phyloP scores from a whole-genome alignment of 2,113 vertebrate genomes.

The human (Homo sapiens) region DNA sequence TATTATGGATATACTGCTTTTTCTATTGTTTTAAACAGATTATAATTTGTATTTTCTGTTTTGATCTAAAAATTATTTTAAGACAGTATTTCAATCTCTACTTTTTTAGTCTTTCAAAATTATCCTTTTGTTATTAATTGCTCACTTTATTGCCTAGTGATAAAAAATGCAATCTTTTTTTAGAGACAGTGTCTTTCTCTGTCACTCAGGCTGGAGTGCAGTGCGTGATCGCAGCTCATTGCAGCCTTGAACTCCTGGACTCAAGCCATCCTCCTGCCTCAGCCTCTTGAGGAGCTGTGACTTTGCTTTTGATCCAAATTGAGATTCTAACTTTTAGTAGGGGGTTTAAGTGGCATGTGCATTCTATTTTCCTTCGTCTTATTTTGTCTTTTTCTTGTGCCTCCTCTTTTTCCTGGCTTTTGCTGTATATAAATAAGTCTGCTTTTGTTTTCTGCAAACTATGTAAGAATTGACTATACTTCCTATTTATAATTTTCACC shows the following conservation, averaged over 20 bases:
- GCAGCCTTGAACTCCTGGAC: not conserved
- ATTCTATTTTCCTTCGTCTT: not conserved
- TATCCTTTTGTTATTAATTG: not conserved
- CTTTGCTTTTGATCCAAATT: not conserved
- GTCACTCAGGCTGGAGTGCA: too few species aligned
- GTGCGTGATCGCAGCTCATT: too few species aligned
- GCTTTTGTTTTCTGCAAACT: not conserved
- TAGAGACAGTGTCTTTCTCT: too few species aligned
- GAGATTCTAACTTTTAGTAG: conserved; percentile 7
- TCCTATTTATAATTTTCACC: not conserved
- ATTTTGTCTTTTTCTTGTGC: not conserved
- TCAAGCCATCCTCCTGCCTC: not conserved
- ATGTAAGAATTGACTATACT: not conserved
- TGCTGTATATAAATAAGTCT: not conserved
- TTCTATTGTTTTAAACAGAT: not conserved
- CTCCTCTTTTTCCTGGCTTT: not conserved
- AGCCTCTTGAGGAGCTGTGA: not conserved
- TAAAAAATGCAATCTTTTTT: not conserved
- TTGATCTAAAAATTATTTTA: not conserved
- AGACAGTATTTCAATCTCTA: not conserved
- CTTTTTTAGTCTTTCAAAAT: not conserved
- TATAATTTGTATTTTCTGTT: conserved; percentile 38
- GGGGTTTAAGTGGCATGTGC: not conserved
- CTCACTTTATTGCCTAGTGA: not conserved
- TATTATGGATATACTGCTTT: not conserved